A percentile compares a stretch with the other conserved stretches of the same genome.
Evolutionary conservation across 2,113 vertebrate species (phyloP).

Genomic region (Urocolius indicus): DNA sequence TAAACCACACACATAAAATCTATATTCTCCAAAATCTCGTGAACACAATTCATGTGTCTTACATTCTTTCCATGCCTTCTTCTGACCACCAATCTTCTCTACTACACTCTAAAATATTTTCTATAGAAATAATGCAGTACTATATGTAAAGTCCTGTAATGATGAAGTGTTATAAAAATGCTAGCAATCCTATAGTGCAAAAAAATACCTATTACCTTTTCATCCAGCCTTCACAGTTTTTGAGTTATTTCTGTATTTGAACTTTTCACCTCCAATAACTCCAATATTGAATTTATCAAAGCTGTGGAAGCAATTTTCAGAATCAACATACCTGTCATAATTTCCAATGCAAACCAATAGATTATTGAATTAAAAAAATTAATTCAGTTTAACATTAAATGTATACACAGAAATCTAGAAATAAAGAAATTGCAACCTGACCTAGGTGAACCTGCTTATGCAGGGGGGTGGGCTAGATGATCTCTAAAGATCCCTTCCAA

Average conservation of each 20-base stretch:
- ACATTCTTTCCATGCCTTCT: neutral
- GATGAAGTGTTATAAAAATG: neutral
- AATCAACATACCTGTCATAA: fast-evolving
- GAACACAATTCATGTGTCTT: neutral
- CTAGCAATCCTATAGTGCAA: neutral
- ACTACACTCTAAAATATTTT: neutral
- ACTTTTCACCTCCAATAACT: neutral
- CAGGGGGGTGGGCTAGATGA: too few relatives aligned
- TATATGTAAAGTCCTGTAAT: neutral
- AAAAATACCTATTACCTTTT: neutral
- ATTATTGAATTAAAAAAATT: neutral
- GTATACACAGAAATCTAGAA: neutral
- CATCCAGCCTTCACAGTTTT: neutral
- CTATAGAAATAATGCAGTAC: neutral
- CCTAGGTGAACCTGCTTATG: too few relatives aligned
- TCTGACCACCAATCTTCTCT: neutral
- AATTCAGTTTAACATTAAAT: neutral
- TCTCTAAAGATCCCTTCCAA: too few relatives aligned
- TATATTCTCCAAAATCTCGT: neutral
- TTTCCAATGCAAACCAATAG: neutral
- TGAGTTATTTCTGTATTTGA: neutral
- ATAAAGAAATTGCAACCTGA: too few relatives aligned
- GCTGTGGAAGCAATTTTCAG: neutral
- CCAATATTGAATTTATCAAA: neutral
- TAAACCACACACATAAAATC: neutral